Base-by-base conservation (phyloP, 2,113 vertebrate genomes). In the Toxostoma redivivum region DNA sequence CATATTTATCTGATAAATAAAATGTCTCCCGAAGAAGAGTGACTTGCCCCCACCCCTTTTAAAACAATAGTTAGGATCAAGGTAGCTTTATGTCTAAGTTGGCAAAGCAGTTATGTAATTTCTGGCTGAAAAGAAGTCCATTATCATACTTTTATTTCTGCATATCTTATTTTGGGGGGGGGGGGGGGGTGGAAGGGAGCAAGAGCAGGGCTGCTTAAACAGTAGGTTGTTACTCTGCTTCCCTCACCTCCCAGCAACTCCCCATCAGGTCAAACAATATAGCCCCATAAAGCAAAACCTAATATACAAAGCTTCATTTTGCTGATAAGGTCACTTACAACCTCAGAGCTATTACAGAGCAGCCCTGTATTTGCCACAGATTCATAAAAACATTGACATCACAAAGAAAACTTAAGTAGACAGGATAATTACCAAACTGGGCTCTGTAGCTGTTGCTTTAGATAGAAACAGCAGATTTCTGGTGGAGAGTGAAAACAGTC, bases 131-230 rank as follows among this genome's bases (percentile, higher is more conserved):
- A 62, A 88, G 17, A 86, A 83, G n/a, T 47, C 40, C 79, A 50
- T 50, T 65, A 77, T n/a, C 24, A 77, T 25, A 31, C 45, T 73
- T 35, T 38, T 79, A 57, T 91, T 93, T 78, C 64, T 65, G 31
- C 17, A 5, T 16, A 38, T 66, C 11, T 53, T 38, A 44, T 54
- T 33, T 42, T 37, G 17, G 2, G 10, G 9, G 3, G 5, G 10
- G 4, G 3, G 6, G 3, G 7, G 18, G 4, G 33, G 9, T 9
- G 4, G 24, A 27, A 51, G 5, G 5, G 17, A 13, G 56, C 0
- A 1, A 38, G n/a, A 13, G 9, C 0, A 8, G 33, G 24, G 19
- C 44, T 80, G 37, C 45, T 51, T 47, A 42, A 88, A 50, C 22
- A 67, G 1, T 9, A 71, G 35, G 19, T 61, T 72, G 7, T 42